phyloP scores from a whole-genome alignment of 1,140 invertebrate genomes.

The Drosophila guanche region DNA sequence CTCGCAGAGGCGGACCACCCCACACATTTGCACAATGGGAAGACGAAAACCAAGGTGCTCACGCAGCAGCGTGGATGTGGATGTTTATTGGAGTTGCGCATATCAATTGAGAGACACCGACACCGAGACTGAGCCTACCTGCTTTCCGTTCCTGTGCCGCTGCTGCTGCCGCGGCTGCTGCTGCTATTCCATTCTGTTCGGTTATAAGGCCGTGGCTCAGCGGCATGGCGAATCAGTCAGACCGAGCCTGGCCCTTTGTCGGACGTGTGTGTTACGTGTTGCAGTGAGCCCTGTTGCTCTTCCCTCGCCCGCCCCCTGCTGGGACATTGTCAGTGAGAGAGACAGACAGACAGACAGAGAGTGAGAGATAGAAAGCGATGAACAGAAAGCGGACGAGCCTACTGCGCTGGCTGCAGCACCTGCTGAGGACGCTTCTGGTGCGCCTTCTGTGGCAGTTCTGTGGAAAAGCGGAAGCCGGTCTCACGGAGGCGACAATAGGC shows the following conservation, averaged over 20 bases:
- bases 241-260: constrained; percentile 60
- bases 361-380: constrained; percentile 29
- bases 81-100: constrained; percentile 32
- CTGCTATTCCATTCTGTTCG: constrained; percentile 10
- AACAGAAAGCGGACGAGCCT: constrained; percentile 33
- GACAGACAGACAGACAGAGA: background rate
- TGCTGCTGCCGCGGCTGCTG: background rate
- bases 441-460: constrained; percentile 31
- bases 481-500: no score
- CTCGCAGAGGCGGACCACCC: constrained; percentile 7
- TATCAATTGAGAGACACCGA: constrained; percentile 35
- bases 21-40: constrained; percentile 19
- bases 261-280: constrained; percentile 28
- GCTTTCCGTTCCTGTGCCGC: no score
- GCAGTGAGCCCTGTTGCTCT: constrained; percentile 39
- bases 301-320: constrained; percentile 25
- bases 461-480: background rate
- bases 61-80: no score
- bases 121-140: no score
- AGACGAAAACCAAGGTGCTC: no score
- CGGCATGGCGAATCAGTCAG: constrained; percentile 64
- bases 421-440: constrained; percentile 41
- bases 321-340: constrained; percentile 8
- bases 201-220: constrained; percentile 59
- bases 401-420: constrained; percentile 35